Conservation (phyloP, 2,113 vertebrate species). For the Stegastes partitus region DNA sequence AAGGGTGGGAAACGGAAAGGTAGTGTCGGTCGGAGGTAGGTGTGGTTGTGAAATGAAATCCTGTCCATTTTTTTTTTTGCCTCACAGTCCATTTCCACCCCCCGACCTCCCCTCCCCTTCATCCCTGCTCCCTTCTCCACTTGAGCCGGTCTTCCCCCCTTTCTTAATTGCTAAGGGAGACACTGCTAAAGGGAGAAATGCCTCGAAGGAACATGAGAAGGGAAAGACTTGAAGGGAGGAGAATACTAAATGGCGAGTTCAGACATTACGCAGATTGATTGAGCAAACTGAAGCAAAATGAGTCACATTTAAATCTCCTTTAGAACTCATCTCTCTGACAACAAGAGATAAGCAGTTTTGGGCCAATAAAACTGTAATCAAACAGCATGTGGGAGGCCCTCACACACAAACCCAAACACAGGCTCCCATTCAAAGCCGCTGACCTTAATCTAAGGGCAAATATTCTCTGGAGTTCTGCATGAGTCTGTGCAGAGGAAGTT, state of each 20-base stretch:
- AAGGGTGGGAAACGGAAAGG: slow-evolving; percentile 86
- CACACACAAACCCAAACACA: slow-evolving; percentile 42
- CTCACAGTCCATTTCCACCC: slow-evolving; percentile 52
- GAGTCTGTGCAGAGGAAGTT: slow-evolving; percentile 21
- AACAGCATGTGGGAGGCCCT: slow-evolving; percentile 27
- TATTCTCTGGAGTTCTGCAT: not conserved
- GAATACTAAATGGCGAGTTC: not conserved
- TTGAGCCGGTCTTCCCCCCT: slow-evolving; percentile 34
- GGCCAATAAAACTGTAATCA: slow-evolving; percentile 45
- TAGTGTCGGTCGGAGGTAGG: slow-evolving; percentile 74
- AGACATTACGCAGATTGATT: not conserved
- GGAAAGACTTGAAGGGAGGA: not conserved
- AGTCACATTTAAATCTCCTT: not conserved
- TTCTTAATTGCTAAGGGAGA: slow-evolving; percentile 11
- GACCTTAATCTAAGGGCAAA: slow-evolving; percentile 57
- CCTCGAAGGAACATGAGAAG: not conserved
- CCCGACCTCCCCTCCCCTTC: slow-evolving; percentile 31
- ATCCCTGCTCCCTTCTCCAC: slow-evolving; percentile 23
- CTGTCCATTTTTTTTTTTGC: slow-evolving; percentile 64
- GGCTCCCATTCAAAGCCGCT: slow-evolving; percentile 30
- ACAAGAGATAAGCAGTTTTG: slow-evolving; percentile 14
- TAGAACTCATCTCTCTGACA: slow-evolving; percentile 17
- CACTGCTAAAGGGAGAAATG: not conserved
- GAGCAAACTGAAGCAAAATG: not conserved
- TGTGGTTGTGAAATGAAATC: slow-evolving; percentile 81